Base-by-base conservation (phyloP, 2,888 invertebrate species). In the Nomada ferruginata region DNA sequence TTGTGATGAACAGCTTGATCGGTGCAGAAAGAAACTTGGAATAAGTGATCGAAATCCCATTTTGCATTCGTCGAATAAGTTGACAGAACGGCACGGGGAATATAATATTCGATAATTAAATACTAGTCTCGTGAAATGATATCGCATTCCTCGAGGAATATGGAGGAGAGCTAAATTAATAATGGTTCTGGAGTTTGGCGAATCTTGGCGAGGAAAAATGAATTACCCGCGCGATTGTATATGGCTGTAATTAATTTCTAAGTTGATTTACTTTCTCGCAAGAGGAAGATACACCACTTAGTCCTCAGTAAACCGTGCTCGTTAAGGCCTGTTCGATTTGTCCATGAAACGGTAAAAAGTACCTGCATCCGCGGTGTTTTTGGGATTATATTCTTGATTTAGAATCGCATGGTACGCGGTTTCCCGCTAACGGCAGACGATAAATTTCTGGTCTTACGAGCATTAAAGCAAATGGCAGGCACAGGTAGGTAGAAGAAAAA, bases 381-480 rank as follows among this genome's bases (percentile, higher is more conserved):
- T 47, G 15, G 59, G 59, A 82, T 76, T 79, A 68, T 47, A 10
- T 18, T 18, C 64, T 60, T 82, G 82, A 87, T 82, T 81, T 84
- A 82, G 26, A n/a, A 42, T 69, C 53, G 47, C 57, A 50, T n/a
- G 15, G 29, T 61, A 47, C 47, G 64, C 60, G 71, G 60, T 61
- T 61, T 63, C 60, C 59, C 72, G 57, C 74, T 85, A 85, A 87
- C 76, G 61, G 69, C 53, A 61, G 13, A 7, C 64, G 10, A 82
- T 86, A 87, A 87, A 86, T 86, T 82, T 18, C 65, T 50, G 23
- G 26, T 15, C 57, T 78, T 70, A 76, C 53, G 76, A 57, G 66
- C 73, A 81, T 82, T 76, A 82, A n/a, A 53, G 42, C 29, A 47
- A 55, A 65, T 47, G 66, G 63, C 11, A 10, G 53, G 23, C 29